phyloP scores from a whole-genome alignment of 2,888 invertebrate genomes.

The Lasius platythorax region DNA sequence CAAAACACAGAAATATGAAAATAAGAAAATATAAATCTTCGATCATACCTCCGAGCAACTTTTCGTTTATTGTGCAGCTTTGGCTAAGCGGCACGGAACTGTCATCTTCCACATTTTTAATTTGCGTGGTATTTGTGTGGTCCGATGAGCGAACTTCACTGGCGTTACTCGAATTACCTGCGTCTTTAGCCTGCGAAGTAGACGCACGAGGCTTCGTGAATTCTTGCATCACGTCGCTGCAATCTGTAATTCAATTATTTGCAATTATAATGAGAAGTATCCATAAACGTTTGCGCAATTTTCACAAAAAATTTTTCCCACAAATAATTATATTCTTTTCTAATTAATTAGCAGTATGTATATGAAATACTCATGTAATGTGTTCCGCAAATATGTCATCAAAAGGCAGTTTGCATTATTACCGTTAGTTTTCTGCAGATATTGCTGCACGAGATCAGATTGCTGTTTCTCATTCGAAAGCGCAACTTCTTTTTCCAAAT shows the following conservation, averaged over 20 bases:
- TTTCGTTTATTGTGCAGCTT: conserved; percentile 69
- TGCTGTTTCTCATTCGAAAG: conserved; percentile 64
- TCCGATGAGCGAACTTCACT: not conserved
- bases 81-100: conserved; percentile 81
- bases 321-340: not conserved
- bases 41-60: conserved; percentile 77
- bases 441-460: conserved; percentile 80
- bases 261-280: conserved; percentile 1
- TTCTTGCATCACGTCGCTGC: conserved; percentile 68
- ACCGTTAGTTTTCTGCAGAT: conserved; percentile 75
- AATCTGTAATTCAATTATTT: conserved; percentile 50
- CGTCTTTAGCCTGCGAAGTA: not conserved
- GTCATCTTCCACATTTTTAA: conserved; percentile 61
- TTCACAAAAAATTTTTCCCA: not conserved
- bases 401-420: not conserved
- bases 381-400: not conserved
- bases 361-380: not conserved
- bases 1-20: not conserved
- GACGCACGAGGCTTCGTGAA: conserved; percentile 61
- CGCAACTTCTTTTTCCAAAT: conserved; percentile 61
- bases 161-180: not conserved
- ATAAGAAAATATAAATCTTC: not conserved
- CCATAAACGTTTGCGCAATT: not conserved
- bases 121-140: not conserved
- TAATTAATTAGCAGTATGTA: not conserved